These are phyloP conservation scores for Morinoia aosen DNA, from an alignment of 2,888 invertebrate species.

Conservation along the genomic window DNA sequence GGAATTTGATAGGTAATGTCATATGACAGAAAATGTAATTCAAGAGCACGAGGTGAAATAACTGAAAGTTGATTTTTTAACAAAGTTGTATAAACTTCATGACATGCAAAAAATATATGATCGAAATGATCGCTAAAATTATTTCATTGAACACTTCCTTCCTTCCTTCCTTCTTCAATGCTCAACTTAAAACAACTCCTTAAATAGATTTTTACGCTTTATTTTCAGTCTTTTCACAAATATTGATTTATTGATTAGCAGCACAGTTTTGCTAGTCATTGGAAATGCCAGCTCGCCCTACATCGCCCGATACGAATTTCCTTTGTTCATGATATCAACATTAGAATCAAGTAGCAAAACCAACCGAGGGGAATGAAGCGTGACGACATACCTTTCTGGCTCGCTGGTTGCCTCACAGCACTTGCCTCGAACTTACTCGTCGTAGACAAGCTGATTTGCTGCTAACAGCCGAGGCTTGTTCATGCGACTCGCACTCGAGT, in stretches of 20 bases:
- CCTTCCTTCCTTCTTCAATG: neutral
- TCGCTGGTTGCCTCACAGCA: neutral
- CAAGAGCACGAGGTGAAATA: no score
- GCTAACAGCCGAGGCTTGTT: neutral
- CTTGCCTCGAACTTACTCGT: neutral
- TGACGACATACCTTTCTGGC: neutral
- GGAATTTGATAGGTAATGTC: neutral
- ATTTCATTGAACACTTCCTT: neutral
- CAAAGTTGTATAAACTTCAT: neutral
- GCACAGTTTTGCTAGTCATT: neutral
- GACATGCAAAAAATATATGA: neutral
- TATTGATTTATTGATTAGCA: neutral
- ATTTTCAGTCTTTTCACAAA: neutral
- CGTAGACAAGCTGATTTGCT: neutral
- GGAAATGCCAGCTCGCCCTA: neutral
- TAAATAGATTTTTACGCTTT: neutral
- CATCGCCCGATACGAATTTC: neutral
- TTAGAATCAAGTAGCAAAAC: neutral
- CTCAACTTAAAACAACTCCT: neutral
- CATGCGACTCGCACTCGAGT: neutral
- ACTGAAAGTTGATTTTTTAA: no score
- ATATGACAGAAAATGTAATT: no score
- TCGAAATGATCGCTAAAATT: no score
- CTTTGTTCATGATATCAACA: neutral
- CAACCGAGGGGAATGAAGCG: neutral